phyloP scores from a whole-genome alignment of 2,888 invertebrate species.

The Gasteruption jaculator region DNA sequence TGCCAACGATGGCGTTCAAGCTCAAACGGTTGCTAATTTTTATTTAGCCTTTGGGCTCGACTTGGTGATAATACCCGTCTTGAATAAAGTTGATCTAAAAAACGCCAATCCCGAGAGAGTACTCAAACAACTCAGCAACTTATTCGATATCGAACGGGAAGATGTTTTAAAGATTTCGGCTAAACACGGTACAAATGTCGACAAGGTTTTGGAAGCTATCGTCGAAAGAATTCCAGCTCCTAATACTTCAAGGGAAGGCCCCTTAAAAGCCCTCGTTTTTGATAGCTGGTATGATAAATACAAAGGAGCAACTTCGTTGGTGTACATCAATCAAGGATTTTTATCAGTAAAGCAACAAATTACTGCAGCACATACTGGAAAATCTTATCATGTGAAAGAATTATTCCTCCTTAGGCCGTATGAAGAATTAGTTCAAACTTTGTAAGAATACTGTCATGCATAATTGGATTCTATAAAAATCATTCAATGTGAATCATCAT shows the following conservation, averaged over 20 bases:
- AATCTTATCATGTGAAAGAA: slow-evolving; percentile 73
- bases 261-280: slow-evolving; percentile 80
- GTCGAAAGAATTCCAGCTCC: slow-evolving; percentile 78
- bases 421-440: slow-evolving; percentile 61
- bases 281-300: slow-evolving; percentile 93
- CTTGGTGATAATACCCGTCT: slow-evolving; percentile 80
- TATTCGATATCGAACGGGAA: slow-evolving; percentile 76
- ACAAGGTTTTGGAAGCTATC: slow-evolving; percentile 71
- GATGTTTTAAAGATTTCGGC: slow-evolving; percentile 83
- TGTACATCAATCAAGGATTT: slow-evolving; percentile 74
- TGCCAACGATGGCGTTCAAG: slow-evolving; percentile 94
- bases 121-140: slow-evolving; percentile 67
- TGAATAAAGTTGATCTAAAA: slow-evolving; percentile 96
- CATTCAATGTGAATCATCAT: slow-evolving; percentile 11
- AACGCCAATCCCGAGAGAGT: slow-evolving; percentile 84
- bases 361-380: slow-evolving; percentile 66
- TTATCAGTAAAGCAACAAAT: slow-evolving; percentile 73
- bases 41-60: slow-evolving; percentile 82
- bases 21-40: slow-evolving; percentile 97
- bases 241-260: slow-evolving; percentile 55
- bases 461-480: slow-evolving; percentile 8
- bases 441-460: slow-evolving; percentile 53
- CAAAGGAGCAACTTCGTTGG: slow-evolving; percentile 73
- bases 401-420: slow-evolving; percentile 77
- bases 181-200: slow-evolving; percentile 82